Percentiles rank a stretch among this genome's conserved stretches.
phyloP scores from a whole-genome alignment of 2,113 vertebrate species.

The Oncorhynchus clarkii region DNA sequence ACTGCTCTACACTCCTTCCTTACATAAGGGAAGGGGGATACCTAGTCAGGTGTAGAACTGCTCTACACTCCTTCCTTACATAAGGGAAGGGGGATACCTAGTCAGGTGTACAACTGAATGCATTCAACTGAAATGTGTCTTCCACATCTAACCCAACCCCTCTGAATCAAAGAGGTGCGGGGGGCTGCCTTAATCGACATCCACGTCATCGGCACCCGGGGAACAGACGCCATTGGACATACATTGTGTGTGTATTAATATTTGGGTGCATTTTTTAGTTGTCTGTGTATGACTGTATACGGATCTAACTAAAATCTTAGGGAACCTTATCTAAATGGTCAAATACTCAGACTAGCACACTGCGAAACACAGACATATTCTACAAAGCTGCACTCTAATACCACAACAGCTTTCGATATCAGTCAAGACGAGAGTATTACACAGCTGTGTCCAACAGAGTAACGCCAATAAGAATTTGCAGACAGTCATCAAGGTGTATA shows the following conservation, averaged over 20 bases:
- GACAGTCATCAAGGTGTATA: neutral
- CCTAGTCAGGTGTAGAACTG: too few relatives aligned
- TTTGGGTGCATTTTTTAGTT: constrained; percentile 7
- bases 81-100: too few relatives aligned
- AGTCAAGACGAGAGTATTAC: neutral
- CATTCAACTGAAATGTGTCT: too few relatives aligned
- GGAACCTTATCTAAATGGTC: neutral
- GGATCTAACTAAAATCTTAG: constrained; percentile 2
- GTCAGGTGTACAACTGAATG: too few relatives aligned
- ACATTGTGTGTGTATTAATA: constrained; percentile 19
- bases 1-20: too few relatives aligned
- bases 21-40: too few relatives aligned
- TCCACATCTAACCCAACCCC: too few relatives aligned
- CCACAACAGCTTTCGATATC: too few relatives aligned
- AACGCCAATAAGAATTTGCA: neutral
- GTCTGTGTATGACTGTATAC: constrained; percentile 19
- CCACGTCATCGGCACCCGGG: too few relatives aligned
- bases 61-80: too few relatives aligned
- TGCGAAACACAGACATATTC: constrained; percentile 7
- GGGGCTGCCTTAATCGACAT: too few relatives aligned
- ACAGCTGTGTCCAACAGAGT: neutral
- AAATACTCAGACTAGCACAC: constrained; percentile 19
- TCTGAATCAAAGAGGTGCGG: too few relatives aligned
- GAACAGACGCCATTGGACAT: constrained; percentile 16
- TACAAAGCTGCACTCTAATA: constrained; percentile 4